Base-by-base conservation (phyloP, 2,888 invertebrate species). In the Eutolmus rufibarbis region DNA sequence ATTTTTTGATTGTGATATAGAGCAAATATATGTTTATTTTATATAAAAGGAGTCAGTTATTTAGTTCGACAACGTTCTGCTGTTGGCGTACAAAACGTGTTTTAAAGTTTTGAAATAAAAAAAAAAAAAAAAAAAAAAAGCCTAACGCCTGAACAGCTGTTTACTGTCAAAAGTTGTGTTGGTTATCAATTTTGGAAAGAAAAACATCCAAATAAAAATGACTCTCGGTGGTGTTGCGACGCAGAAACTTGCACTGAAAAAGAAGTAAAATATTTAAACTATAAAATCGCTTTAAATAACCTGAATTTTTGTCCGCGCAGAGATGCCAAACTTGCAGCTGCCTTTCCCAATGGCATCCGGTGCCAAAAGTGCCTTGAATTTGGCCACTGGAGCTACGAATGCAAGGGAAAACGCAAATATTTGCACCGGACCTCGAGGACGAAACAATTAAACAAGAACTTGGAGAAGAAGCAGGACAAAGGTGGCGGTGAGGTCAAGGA, bases 351-450 rank as follows among this genome's bases (percentile, higher is more conserved):
- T 92, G 96, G 96, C 14, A 94, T 96, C 88, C 95, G 97, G 34
- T 98, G 98, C 91, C 98, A 98, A 92, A 98, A 98, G 93, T 98
- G 98, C 91, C 93, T 98, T 79, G 96, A 98, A 92, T 95, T 95
- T 91, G 98, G 98, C 0, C 98, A 98, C 92, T 98, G 98, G 97
- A 98, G 97, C 88, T 98, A 97, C 91, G 97, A 98, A 92, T 98
- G 98, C 91, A 97, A 95, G 89, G 96, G 96, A 16, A 98, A 98
- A 92, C 94, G 98, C 88, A 98, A 98, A 93, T 96, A 96, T 92
- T 93, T 97, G 5, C 95, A 97, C 90, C 95, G 98, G 87, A 95
- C 95, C 5, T 97, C 98, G 0, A 95, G 98, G 87, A 97, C 98
- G 0, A 95, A 96, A 89, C 94, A 96, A 88, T 92, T 98, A 89